Evolutionary conservation across 2,113 vertebrate species (phyloP).

Genomic region (Stomatorhinus ivindoensis): DNA sequence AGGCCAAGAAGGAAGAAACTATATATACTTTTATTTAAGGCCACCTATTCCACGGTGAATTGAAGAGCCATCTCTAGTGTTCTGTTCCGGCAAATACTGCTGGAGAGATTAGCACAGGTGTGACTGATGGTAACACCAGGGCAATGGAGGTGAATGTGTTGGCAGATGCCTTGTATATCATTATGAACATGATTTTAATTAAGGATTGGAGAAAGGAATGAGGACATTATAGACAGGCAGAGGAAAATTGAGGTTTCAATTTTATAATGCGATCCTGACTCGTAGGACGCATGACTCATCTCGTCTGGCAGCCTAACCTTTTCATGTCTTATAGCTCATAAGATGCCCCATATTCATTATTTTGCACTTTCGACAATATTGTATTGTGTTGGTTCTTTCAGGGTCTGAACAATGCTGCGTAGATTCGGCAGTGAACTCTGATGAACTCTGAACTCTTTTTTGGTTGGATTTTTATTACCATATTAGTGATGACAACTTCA

Average conservation of each 20-base stretch:
- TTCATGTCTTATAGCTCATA: background rate
- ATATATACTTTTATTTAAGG: slow-evolving; percentile 49
- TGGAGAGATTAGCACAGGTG: slow-evolving; percentile 59
- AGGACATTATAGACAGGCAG: background rate
- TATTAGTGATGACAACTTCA: background rate
- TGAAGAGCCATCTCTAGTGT: slow-evolving; percentile 60
- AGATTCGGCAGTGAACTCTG: background rate
- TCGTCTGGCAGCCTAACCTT: background rate
- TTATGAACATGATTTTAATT: slow-evolving; percentile 55
- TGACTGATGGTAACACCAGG: slow-evolving; percentile 44
- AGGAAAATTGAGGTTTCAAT: background rate
- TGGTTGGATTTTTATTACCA: background rate
- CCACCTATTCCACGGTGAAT: slow-evolving; percentile 59
- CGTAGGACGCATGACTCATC: background rate
- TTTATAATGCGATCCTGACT: background rate
- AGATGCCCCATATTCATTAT: background rate
- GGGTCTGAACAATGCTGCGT: background rate
- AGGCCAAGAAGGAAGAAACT: slow-evolving; percentile 33
- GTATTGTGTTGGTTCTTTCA: background rate
- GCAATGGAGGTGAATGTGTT: slow-evolving; percentile 53
- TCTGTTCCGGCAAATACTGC: slow-evolving; percentile 61
- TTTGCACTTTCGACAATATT: background rate
- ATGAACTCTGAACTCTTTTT: background rate
- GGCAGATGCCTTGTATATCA: slow-evolving; percentile 47
- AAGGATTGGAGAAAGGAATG: background rate